Evolutionary conservation across 1,140 invertebrate species (phyloP), one percentile per base, ranked within the genome.

Genomic region (Diorhabda elongata): DNA sequence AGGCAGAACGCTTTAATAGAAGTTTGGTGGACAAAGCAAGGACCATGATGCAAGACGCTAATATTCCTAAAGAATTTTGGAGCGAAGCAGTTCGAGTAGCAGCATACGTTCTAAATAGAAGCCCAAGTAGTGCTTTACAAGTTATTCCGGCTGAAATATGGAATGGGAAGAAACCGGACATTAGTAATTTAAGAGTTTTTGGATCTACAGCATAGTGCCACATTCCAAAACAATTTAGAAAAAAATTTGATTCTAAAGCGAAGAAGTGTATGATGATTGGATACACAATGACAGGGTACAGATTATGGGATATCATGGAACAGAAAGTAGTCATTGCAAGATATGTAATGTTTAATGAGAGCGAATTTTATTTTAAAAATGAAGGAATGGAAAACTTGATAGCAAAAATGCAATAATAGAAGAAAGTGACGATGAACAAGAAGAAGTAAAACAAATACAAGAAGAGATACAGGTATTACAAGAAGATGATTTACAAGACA

Each of bases 1-100:
- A 83, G 0, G 74, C 83, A 26, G 84, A 86, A 71, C 72, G 83
- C 60, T 81, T 83, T 72, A 82, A 82, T 69, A 71, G 78, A 59
- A 82, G 81, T n/a, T 73, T 85, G 47, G 80, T 77, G 5, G 80
- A 83, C 73, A 82, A 78, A 68, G 78, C 79, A 64, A 73, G 80
- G 61, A 59, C 78, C 42, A 80, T 83, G 69, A 57, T 74, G 74
- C 44, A 11, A 26, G 26, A 26, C 26, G 26, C 26, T 26, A 26
- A 26, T 26, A 26, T 26, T 26, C 26, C 26, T 26, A 71, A 75
- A 62, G 69, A 59, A 47, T 73, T 72, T 67, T 78, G 76, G 69
- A 69, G 56, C 70, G n/a, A 70, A 71, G 42, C 77, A 8, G 64
- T 78, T 9, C 41, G 43, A 42, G 57, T 52, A 44, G 56, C 65